Base-by-base conservation (phyloP, 2,113 vertebrate genomes). In the Oenanthe oenanthe region DNA sequence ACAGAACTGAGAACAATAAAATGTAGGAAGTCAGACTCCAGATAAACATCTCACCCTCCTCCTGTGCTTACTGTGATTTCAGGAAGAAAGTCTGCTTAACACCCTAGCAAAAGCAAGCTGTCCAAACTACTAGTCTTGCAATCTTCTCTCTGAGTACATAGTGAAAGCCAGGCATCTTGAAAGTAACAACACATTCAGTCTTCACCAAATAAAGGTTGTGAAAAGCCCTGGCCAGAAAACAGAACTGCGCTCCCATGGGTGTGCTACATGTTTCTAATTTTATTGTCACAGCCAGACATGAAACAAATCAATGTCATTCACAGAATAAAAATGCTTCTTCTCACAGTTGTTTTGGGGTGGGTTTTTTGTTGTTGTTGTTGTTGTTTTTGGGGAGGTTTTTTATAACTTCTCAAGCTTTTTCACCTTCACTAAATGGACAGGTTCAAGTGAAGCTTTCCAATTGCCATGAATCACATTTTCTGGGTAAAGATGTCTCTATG, bases 221-320 rank as follows among this genome's bases (percentile, higher is more conserved):
- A 94, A 93, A 81, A 95, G 29, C 36, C 28, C 25, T 76, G 77
- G 36, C 50, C 57, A 79, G 78, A 80, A 82, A 89, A 85, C 2
- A 76, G 47, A 88, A 85, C 79, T 85, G 58, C 2, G 16, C 42
- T 84, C 88, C 67, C 70, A 61, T 31, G 48, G 32, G 54, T 32
- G 19, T 43, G 58, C 54, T 87, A 48, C n/a, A 79, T 68, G n/a
- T 79, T 88, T 87, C 83, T 74, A 29, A 87, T 91, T 93, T 87
- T 86, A 48, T 57, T 78, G 54, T 77, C 61, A 15, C n/a, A 63
- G 20, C 34, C 43, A 67, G 79, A 86, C 31, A 57, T 0, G 0
- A 86, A 93, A 67, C 58, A 91, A 87, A 87, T 85, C 53, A 75
- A 57, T 0, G 4, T 29, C 48, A 65, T 57, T 61, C 65, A 57